Base-by-base conservation (phyloP, 2,113 vertebrate species). In the Pseudolaguvia tuberculata region DNA sequence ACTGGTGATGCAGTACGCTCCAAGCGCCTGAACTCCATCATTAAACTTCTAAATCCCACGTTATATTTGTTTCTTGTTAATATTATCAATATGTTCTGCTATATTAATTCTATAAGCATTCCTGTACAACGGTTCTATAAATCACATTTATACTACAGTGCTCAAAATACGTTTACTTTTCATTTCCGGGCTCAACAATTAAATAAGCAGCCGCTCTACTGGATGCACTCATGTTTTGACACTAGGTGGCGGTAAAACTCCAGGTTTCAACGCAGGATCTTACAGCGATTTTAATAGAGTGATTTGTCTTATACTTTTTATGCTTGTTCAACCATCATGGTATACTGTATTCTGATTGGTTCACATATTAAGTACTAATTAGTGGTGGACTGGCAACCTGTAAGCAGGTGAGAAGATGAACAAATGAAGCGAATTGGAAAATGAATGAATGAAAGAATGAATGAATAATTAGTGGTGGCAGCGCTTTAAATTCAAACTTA, bases 1-100 rank as follows among this genome's bases (percentile, higher is more conserved):
- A n/a, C 90, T 98, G 25, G 87, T 83, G 2, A 85, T 95, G 84
- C 97, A 97, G 66, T 98, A 97, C 0, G 85, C 93, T 0, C 93
- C 95, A 68, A 92, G 91, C 0, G 91, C 89, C 70, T 83, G 72
- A 83, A 58, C 67, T 10, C 25, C 0, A 1, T 5, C 5, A 10
- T 35, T 25, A 45, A 66, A 13, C 15, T 50, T 50, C 35, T 75
- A 68, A 47, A 25, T 18, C 14, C n/a, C 39, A 20, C 17, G 1
- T 52, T 3, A 39, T 23, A 9, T 18, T 48, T 31, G 50, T 63
- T 3, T 70, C 20, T 50, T 29, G 35, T 55, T 21, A 29, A 35
- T 35, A 9, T 42, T 42, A 42, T 17, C 11, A 27, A 17, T 59
- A 57, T 61, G 47, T 73, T 48, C 27, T n/a, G 35, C 12, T 45